phyloP scores from a whole-genome alignment of 2,888 invertebrate species.

The Autographa pulchrina region DNA sequence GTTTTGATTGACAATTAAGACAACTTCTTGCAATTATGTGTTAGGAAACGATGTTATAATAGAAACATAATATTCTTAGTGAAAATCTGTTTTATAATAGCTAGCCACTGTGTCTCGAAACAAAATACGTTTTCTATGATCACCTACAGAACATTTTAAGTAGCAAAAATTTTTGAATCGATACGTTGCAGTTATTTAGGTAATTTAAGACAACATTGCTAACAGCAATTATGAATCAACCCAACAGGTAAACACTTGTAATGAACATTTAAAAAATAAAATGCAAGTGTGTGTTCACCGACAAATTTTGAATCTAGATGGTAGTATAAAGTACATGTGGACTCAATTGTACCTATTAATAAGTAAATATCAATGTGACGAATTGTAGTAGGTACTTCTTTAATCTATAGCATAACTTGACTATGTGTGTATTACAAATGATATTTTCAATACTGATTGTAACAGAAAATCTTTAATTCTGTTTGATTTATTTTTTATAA shows the following conservation, averaged over 20 bases:
- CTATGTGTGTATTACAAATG: constrained; percentile 31
- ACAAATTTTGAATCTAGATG: constrained; percentile 5
- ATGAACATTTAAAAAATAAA: constrained; percentile 4
- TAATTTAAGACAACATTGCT: background rate
- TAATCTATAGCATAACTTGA: constrained; percentile 13
- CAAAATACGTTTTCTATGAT: constrained; percentile 11
- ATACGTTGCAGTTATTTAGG: background rate
- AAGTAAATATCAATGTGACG: constrained; percentile 11
- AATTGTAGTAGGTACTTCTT: constrained; percentile 15
- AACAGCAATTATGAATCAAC: background rate
- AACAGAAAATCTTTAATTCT: constrained; percentile 28
- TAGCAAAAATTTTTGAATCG: background rate
- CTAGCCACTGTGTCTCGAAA: background rate
- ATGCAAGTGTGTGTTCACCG: background rate
- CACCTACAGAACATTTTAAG: background rate
- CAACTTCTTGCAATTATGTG: background rate
- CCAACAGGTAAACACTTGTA: background rate
- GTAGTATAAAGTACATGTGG: constrained; percentile 25
- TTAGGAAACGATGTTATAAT: constrained; percentile 24
- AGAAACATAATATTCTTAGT: constrained; percentile 9
- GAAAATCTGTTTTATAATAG: background rate
- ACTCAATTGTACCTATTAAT: constrained; percentile 5
- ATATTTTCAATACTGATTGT: constrained; percentile 36
- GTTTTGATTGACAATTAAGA: constrained; percentile 6
- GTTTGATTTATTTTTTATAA: constrained; percentile 50